These are phyloP conservation scores for Varanus salvator DNA, from an alignment of 2,113 vertebrate species.

Conservation along the genomic window DNA sequence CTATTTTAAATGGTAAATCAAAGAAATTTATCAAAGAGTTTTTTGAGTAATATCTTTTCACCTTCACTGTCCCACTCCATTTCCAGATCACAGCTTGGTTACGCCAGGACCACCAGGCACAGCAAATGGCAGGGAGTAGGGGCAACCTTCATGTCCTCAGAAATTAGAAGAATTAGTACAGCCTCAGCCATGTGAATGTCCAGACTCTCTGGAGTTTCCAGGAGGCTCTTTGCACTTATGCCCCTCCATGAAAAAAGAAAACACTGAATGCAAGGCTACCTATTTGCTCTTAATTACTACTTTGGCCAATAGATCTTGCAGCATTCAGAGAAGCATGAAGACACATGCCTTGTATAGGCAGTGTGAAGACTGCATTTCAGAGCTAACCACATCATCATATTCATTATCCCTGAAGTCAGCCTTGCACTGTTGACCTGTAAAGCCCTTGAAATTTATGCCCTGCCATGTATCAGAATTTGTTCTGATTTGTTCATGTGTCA, in stretches of 20 bases:
- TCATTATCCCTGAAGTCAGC: conserved; percentile 5
- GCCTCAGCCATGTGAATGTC: no score
- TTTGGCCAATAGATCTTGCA: background rate
- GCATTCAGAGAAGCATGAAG: background rate
- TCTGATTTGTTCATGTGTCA: background rate
- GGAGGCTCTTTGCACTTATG: no score
- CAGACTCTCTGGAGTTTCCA: no score
- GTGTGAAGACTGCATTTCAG: background rate
- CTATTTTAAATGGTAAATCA: background rate
- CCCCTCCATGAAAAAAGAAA: no score
- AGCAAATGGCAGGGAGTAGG: background rate
- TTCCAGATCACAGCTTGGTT: no score
- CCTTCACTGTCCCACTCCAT: no score
- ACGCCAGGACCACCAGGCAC: background rate
- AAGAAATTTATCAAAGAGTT: background rate
- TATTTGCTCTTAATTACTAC: background rate
- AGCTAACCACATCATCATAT: background rate
- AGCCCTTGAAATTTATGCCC: conserved; percentile 6
- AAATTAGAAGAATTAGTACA: no score
- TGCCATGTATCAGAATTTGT: background rate
- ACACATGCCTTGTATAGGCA: background rate
- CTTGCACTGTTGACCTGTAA: background rate
- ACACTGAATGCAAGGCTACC: no score
- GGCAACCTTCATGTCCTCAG: no score
- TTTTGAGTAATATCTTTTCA: background rate